phyloP scores from a whole-genome alignment of 2,797 vertebrate species.

The Sylvia borin region DNA sequence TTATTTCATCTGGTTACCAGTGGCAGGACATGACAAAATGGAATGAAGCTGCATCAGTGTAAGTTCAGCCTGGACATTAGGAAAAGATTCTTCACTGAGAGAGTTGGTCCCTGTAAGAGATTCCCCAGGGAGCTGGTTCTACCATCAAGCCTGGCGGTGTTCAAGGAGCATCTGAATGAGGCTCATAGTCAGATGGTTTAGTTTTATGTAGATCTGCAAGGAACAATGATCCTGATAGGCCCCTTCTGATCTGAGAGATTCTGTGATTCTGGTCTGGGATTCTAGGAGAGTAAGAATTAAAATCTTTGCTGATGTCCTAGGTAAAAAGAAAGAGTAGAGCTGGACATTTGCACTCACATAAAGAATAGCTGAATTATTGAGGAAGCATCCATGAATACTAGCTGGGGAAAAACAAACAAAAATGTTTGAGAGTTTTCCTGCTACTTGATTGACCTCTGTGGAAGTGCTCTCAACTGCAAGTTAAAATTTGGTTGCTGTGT shows the following conservation, averaged over 20 bases:
- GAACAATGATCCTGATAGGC: background rate
- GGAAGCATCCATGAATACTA: background rate
- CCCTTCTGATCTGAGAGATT: rapidly evolving
- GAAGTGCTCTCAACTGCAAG: background rate
- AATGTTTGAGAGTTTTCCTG: background rate
- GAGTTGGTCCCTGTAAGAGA: background rate
- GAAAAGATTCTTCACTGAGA: background rate
- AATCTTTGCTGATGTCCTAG: background rate
- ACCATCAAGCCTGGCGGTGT: background rate
- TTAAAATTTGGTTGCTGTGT: background rate
- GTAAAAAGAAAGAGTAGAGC: background rate
- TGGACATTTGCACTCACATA: background rate
- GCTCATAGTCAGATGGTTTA: background rate
- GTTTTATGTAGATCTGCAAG: background rate
- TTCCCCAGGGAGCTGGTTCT: background rate
- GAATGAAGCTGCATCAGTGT: background rate
- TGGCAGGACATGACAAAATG: background rate
- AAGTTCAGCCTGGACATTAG: background rate
- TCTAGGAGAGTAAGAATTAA: background rate
- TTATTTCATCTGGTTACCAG: background rate
- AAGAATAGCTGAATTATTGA: background rate
- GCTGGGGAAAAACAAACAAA: background rate
- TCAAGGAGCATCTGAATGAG: background rate
- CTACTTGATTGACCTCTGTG: background rate
- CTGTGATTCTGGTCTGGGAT: background rate